Conservation (phyloP, 2,888 invertebrate species). For the Cordilura impudica region DNA sequence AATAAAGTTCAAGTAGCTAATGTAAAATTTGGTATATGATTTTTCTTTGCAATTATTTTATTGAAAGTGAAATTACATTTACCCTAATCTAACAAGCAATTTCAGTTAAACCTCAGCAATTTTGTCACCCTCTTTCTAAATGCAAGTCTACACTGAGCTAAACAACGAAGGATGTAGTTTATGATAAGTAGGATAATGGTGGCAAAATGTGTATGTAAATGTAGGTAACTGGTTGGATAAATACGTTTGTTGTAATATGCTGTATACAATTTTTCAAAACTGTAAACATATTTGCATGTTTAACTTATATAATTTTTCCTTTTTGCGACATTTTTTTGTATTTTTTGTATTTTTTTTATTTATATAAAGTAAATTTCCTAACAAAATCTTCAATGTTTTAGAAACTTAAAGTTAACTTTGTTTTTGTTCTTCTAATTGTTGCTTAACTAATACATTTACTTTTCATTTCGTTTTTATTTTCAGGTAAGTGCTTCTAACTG, state of each 20-base stretch:
- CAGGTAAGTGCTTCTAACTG: constrained; percentile 45
- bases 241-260: background rate
- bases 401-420: background rate
- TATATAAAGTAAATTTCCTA: too few species aligned
- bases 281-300: constrained; percentile 1
- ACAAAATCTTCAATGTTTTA: background rate
- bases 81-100: too few species aligned
- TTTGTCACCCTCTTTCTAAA: too few species aligned
- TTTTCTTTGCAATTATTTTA: too few species aligned
- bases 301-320: constrained; percentile 7
- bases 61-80: too few species aligned
- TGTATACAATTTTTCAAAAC: constrained; percentile 5
- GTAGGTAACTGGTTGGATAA: background rate
- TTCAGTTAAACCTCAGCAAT: too few species aligned
- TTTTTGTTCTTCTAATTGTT: constrained; percentile 5
- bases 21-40: too few species aligned
- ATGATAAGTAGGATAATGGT: background rate
- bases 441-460: constrained; percentile 26
- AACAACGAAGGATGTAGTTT: too few species aligned
- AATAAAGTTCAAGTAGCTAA: too few species aligned
- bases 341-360: too few species aligned
- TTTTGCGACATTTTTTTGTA: too few species aligned
- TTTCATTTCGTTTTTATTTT: constrained; percentile 39
- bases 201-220: background rate
- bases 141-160: background rate